Evolutionary conservation across 2,113 vertebrate species (phyloP).

Genomic region (Trichechus manatus): DNA sequence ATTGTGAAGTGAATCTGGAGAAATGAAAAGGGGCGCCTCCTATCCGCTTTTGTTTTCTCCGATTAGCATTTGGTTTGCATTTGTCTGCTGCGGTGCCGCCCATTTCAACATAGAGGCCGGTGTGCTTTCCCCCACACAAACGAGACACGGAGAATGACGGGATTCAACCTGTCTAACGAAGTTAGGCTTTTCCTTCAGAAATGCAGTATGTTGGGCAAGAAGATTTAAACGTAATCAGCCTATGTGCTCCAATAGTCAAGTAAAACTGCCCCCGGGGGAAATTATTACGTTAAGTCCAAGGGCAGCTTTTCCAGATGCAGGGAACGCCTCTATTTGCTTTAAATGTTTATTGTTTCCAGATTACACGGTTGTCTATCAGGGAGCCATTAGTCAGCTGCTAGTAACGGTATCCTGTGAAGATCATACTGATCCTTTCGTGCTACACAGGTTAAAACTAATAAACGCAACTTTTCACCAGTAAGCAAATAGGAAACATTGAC

Average conservation of each 20-base stretch:
- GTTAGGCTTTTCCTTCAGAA: slow-evolving; percentile 61
- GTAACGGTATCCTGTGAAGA: not conserved
- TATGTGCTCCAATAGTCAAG: not conserved
- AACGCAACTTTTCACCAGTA: not conserved
- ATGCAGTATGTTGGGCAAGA: not conserved
- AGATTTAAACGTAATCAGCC: not conserved
- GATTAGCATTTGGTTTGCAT: slow-evolving; percentile 64
- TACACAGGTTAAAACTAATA: not conserved
- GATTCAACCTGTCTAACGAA: slow-evolving; percentile 70
- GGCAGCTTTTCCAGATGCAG: not conserved
- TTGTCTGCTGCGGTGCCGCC: slow-evolving; percentile 60
- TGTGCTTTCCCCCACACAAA: slow-evolving; percentile 66
- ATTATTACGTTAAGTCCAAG: not conserved
- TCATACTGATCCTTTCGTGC: not conserved
- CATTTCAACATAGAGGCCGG: slow-evolving; percentile 78
- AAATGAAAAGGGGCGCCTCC: not conserved
- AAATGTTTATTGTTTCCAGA: slow-evolving; percentile 53
- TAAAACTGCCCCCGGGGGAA: slow-evolving; percentile 7
- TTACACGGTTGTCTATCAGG: not conserved
- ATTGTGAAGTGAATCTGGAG: not conserved
- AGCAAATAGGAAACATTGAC: not conserved
- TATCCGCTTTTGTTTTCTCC: slow-evolving; percentile 52
- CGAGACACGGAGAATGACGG: slow-evolving; percentile 50
- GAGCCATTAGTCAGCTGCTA: not conserved
- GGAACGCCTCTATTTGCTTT: not conserved